Evolutionary conservation across 1,140 invertebrate species (phyloP), one percentile per base, ranked within the genome.

Genomic region (Phenacoccus solenopsis): DNA sequence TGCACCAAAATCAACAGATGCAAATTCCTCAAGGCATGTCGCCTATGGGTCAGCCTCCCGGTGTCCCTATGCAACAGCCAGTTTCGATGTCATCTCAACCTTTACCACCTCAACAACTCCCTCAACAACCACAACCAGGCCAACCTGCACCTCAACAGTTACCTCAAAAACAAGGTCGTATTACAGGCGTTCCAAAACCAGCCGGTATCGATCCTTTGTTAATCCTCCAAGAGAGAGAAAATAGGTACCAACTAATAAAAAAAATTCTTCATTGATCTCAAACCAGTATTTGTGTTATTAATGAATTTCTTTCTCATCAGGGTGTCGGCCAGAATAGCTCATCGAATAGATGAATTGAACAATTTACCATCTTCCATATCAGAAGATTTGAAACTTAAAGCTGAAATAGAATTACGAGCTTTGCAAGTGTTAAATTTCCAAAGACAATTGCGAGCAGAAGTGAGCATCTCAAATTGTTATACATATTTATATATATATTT

Each of bases 341-440:
- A 89, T 70, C 84, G 92, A 21, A 91, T 94, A 80, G 88, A 93
- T 75, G 85, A 93, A 74, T 78, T 95, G 1, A 87, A 84, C 69
- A 88, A 87, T 73, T 78, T 98, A 38, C 93, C 95, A 0, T 89
- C 89, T 16, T 91, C 90, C 72, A 92, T 98, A 83, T 85, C 93
- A 0, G 93, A 97, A 74, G 94, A 98, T 80, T 81, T 98, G 57
- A 85, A 91, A 67, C 81, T 90, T 13, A 94, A 98, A 79, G 94
- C 94, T 0, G 90, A 95, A 79, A 97, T 97, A 67, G 96, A 99
- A 81, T 78, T 98, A n/a, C 81, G 94, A 73, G 95, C 96, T 59
- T 80, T 98, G 27, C 82, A 95, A 56, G 88, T 98, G 7, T 80
- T 98, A 0, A 97, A 98, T 78, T 96, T 98, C 78, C 97, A 99